A percentile compares a stretch with the other conserved stretches of the same genome.
These are phyloP conservation scores for Tubulanus polymorphus DNA, from an alignment of 2,888 invertebrate genomes.

Conservation along the genomic window DNA sequence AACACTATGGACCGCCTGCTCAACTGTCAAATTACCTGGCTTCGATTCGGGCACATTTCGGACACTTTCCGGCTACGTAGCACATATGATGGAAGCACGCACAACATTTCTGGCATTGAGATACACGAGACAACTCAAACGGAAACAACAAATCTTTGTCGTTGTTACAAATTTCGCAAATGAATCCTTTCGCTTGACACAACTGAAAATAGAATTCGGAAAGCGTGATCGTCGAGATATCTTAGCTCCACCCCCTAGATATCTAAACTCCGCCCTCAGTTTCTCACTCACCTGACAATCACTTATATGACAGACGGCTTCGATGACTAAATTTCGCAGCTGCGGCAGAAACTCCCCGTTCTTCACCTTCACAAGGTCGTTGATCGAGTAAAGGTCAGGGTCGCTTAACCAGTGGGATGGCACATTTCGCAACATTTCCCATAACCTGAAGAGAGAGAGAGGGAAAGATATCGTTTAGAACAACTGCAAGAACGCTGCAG, in stretches of 20 bases:
- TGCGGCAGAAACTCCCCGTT: conserved; percentile 9
- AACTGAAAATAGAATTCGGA: conserved; percentile 6
- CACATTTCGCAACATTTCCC: conserved; percentile 60
- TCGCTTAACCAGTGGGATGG: conserved; percentile 63
- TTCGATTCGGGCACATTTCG: conserved; percentile 47
- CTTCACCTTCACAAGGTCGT: conserved; percentile 62
- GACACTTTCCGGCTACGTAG: conserved; percentile 43
- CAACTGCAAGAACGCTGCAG: no score
- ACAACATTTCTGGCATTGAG: conserved; percentile 25
- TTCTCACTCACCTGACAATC: conserved; percentile 36
- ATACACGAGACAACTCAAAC: conserved; percentile 13
- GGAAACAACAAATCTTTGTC: conserved; percentile 16
- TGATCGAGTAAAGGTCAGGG: conserved; percentile 69
- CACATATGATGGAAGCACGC: conserved; percentile 45
- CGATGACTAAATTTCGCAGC: conserved; percentile 28
- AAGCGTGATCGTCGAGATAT: neutral
- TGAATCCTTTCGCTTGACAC: conserved; percentile 16
- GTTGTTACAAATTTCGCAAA: conserved; percentile 17
- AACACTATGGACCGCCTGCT: conserved; percentile 20
- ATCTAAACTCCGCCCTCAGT: neutral
- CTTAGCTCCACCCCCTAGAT: neutral
- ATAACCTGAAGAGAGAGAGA: conserved; percentile 56
- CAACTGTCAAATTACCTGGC: conserved; percentile 8
- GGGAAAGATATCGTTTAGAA: no score
- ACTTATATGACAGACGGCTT: conserved; percentile 34